These are phyloP conservation scores for Steinernema feltiae DNA, from an alignment of 1,140 invertebrate species.

Conservation along the genomic window DNA sequence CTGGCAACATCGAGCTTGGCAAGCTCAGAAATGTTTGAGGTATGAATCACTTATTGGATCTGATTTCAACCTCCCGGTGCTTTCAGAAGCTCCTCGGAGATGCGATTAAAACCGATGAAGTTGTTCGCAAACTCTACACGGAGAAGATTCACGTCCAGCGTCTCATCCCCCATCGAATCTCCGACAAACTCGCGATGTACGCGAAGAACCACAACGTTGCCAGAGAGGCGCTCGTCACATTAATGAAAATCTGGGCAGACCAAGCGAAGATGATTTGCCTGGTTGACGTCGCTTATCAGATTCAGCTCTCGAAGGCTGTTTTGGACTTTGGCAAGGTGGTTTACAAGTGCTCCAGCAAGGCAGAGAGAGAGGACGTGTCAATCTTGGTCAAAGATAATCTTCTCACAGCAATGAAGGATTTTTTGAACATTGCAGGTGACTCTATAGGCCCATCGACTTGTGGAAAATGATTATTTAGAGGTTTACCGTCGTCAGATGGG, in stretches of 20 bases:
- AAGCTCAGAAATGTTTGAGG: background rate
- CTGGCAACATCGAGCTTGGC: background rate
- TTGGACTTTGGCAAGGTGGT: background rate
- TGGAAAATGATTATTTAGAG: too few species aligned
- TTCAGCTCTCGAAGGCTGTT: constrained; percentile 5
- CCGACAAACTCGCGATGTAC: background rate
- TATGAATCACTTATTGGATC: background rate
- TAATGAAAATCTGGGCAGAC: background rate
- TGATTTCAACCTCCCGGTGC: background rate
- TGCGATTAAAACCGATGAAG: background rate
- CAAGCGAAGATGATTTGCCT: constrained; percentile 4
- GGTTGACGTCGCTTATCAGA: background rate
- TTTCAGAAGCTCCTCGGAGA: background rate
- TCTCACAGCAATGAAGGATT: background rate
- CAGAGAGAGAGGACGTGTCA: background rate
- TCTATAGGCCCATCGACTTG: too few species aligned
- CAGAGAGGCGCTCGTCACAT: background rate
- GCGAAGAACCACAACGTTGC: background rate
- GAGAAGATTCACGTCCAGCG: background rate
- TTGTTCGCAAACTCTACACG: background rate
- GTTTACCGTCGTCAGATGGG: background rate
- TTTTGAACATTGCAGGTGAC: background rate
- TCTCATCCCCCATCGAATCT: background rate
- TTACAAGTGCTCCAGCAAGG: background rate
- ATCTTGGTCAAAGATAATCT: background rate